Evolutionary conservation across 2,888 invertebrate genomes (phyloP).

Genomic region (Prosapia bicincta): DNA sequence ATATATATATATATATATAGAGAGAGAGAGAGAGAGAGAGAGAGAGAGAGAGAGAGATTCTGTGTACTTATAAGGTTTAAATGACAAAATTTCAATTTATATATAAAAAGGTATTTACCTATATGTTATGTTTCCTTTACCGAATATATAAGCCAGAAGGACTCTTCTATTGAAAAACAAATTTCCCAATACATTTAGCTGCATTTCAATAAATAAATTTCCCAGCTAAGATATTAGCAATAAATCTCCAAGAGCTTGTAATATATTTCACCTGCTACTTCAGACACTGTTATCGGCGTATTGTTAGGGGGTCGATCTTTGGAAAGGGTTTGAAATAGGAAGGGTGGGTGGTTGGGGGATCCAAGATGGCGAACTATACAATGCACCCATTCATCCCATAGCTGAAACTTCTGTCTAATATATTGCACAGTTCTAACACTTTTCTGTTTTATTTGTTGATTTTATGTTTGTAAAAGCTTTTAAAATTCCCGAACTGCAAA

Average conservation of each 20-base stretch:
- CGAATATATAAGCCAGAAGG: too few species aligned
- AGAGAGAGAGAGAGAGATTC: too few species aligned
- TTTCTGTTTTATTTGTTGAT: slow-evolving; percentile 22
- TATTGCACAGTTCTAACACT: slow-evolving; percentile 10
- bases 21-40: too few species aligned
- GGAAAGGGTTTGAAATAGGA: slow-evolving; percentile 14
- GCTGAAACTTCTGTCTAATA: slow-evolving; percentile 12
- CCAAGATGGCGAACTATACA: slow-evolving; percentile 19
- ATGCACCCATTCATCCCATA: slow-evolving; percentile 10
- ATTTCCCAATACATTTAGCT: neutral
- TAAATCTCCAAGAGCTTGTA: neutral
- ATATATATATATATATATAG: too few species aligned
- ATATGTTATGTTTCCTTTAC: too few species aligned
- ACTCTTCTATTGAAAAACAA: neutral
- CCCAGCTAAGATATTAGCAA: neutral
- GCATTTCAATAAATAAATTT: neutral
- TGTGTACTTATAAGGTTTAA: too few species aligned
- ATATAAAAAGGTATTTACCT: too few species aligned
- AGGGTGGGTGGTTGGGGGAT: slow-evolving; percentile 11
- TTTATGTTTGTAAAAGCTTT: slow-evolving; percentile 10
- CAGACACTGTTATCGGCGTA: slow-evolving; percentile 2
- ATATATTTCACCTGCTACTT: slow-evolving; percentile 2
- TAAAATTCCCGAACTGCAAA: neutral
- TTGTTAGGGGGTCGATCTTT: slow-evolving; percentile 3
- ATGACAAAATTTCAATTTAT: too few species aligned